A percentile compares a stretch with the other conserved stretches of the same genome.
Evolutionary conservation across 2,888 invertebrate species (phyloP).

Genomic region (Leptinotarsa tumamoca): DNA sequence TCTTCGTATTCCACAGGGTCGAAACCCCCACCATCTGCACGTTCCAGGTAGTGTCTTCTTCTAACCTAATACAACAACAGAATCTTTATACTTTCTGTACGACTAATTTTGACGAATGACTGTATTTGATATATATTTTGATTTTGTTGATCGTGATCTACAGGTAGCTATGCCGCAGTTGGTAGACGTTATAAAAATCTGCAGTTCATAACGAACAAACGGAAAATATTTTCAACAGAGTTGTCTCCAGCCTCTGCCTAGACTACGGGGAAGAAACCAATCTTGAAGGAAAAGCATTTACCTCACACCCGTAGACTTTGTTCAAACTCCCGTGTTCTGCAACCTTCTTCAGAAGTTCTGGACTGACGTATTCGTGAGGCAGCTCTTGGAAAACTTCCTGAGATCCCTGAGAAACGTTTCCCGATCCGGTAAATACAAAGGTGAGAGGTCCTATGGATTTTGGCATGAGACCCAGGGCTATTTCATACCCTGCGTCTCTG

Average conservation of each 20-base stretch:
- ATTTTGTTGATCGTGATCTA: too few species aligned
- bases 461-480: constrained; percentile 94
- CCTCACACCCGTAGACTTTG: constrained; percentile 96
- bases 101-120: too few species aligned
- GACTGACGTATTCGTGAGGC: constrained; percentile 97
- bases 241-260: too few species aligned
- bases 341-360: constrained; percentile 93
- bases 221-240: too few species aligned
- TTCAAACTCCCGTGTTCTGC: constrained; percentile 96
- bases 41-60: constrained; percentile 91
- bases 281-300: constrained; percentile 60
- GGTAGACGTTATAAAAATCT: too few species aligned
- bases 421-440: constrained; percentile 97
- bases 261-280: too few species aligned
- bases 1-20: constrained; percentile 89
- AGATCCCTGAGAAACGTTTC: constrained; percentile 93
- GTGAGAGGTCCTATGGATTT: constrained; percentile 97
- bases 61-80: constrained; percentile 64
- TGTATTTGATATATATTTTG: too few species aligned
- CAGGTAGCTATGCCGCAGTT: too few species aligned
- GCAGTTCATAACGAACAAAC: too few species aligned
- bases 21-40: constrained; percentile 93
- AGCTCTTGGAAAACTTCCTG: constrained; percentile 96
- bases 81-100: too few species aligned
- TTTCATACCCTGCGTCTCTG: constrained; percentile 98